Conservation (phyloP, 2,113 vertebrate species). For the Cygnus buccinator region DNA sequence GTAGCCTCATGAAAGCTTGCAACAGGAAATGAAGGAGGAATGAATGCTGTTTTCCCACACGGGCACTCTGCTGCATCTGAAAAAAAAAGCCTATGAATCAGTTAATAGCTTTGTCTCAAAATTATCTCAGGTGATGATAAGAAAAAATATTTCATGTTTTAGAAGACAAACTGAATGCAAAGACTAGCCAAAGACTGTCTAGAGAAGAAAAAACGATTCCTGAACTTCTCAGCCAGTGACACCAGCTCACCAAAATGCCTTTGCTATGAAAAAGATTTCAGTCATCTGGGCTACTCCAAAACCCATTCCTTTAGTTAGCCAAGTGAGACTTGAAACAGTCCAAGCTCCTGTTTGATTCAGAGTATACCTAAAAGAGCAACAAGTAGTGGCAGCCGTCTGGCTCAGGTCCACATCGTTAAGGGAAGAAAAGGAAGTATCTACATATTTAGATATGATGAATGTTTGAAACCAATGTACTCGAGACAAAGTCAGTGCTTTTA, state of each 20-base stretch:
- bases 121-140: neutral
- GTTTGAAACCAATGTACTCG: neutral
- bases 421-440: neutral
- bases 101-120: neutral
- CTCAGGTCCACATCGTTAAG: neutral
- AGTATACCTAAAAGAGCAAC: accelerated
- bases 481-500: neutral
- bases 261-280: neutral
- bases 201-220: neutral
- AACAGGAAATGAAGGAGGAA: neutral
- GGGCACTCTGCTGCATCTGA: neutral
- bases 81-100: neutral
- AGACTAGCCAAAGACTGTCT: neutral
- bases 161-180: neutral
- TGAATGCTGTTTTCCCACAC: neutral
- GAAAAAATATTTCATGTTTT: neutral
- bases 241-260: neutral
- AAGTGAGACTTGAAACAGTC: neutral
- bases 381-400: neutral
- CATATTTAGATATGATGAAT: neutral
- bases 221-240: neutral
- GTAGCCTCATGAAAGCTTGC: neutral
- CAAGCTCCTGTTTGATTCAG: neutral
- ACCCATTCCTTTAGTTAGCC: accelerated
- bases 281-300: neutral